These are phyloP conservation scores for Eristalis pertinax DNA, from an alignment of 2,888 invertebrate genomes.

Conservation along the genomic window DNA sequence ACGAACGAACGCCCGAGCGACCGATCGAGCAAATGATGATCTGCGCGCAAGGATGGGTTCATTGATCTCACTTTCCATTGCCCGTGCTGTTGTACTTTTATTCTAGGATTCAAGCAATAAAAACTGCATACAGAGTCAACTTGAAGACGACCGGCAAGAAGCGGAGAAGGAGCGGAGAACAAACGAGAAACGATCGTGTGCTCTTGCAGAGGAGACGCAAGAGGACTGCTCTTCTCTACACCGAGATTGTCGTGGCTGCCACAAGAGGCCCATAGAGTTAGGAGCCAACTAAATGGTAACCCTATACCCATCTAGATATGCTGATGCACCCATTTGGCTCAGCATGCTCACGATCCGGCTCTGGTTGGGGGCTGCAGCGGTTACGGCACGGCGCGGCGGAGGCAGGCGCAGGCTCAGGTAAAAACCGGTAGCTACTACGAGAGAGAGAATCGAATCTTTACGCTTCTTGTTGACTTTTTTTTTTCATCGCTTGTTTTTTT, in stretches of 20 bases:
- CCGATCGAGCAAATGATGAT: conserved; percentile 45
- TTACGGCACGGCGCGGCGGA: conserved; percentile 39
- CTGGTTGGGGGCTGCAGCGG: neutral
- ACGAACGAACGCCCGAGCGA: conserved; percentile 7
- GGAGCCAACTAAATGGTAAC: conserved; percentile 59
- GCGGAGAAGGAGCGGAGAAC: conserved; percentile 21
- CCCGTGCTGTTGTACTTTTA: conserved; percentile 43
- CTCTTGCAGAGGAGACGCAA: conserved; percentile 14
- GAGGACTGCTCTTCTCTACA: conserved; percentile 38
- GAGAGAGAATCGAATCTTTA: conserved; percentile 69
- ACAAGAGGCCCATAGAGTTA: conserved; percentile 7
- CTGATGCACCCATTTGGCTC: conserved; percentile 70
- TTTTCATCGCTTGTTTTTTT: conserved; percentile 11
- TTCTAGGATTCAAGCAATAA: conserved; percentile 70
- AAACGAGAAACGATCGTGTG: conserved; percentile 62
- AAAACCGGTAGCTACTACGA: conserved; percentile 72
- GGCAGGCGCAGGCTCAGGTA: conserved; percentile 62
- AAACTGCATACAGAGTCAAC: conserved; percentile 54
- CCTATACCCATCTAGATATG: conserved; percentile 70
- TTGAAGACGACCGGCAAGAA: conserved; percentile 1
- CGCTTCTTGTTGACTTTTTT: conserved; percentile 69
- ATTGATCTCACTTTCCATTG: conserved; percentile 72
- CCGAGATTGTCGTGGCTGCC: conserved; percentile 51
- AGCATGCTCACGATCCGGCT: conserved; percentile 64
- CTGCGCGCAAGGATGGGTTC: conserved; percentile 71